Conservation (phyloP, 2,888 invertebrate genomes). For the Phaedon cochleariae region DNA sequence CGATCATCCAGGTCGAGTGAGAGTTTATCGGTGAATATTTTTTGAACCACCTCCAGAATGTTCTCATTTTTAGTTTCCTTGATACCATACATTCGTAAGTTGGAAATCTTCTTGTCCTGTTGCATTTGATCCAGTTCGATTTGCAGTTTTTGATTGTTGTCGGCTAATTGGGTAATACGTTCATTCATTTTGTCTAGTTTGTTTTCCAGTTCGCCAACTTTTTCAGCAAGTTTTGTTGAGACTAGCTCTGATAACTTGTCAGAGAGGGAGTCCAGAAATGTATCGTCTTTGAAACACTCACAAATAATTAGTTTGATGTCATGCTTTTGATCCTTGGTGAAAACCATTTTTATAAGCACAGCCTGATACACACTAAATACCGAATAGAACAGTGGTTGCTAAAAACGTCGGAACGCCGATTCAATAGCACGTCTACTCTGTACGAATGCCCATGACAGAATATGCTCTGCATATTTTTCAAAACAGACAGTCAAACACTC, state of each 20-base stretch:
- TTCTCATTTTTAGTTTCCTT: not conserved
- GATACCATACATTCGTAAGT: not conserved
- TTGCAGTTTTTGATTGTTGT: not conserved
- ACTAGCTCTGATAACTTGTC: not conserved
- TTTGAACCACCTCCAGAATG: not conserved
- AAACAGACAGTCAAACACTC: too few relatives aligned
- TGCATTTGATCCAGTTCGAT: not conserved
- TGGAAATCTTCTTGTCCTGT: not conserved
- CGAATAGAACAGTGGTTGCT: too few relatives aligned
- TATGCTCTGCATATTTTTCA: too few relatives aligned
- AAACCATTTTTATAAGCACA: too few relatives aligned
- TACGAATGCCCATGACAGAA: too few relatives aligned
- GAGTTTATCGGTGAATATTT: not conserved
- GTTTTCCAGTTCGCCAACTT: not conserved
- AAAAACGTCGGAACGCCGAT: too few relatives aligned
- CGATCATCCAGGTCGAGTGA: not conserved
- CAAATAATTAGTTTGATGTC: not conserved
- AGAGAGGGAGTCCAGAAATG: constrained; percentile 1
- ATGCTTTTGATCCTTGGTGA: too few relatives aligned
- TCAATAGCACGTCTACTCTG: too few relatives aligned
- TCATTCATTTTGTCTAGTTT: not conserved
- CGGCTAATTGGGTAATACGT: not conserved
- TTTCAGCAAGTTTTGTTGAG: not conserved
- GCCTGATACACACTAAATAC: too few relatives aligned
- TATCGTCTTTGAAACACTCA: not conserved